A percentile compares a stretch with the other conserved stretches of the same genome.
phyloP scores from a whole-genome alignment of 2,888 invertebrate species.

The Monopis laevigella region DNA sequence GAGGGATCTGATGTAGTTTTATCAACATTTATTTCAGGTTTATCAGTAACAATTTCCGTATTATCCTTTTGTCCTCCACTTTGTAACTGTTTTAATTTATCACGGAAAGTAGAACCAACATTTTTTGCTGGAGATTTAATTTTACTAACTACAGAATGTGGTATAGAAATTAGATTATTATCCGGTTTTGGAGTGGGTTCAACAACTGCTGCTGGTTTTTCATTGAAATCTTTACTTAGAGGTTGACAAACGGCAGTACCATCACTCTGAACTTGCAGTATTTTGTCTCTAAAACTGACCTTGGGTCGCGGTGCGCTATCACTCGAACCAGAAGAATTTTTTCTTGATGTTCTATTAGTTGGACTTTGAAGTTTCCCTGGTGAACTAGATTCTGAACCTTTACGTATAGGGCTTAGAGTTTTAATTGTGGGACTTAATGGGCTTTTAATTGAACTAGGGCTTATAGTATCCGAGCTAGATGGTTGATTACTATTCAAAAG shows the following conservation, averaged over 20 bases:
- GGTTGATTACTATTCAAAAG: conserved; percentile 51
- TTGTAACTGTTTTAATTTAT: conserved; percentile 58
- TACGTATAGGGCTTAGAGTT: conserved; percentile 56
- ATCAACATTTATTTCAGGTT: conserved; percentile 37
- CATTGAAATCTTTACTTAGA: conserved; percentile 44
- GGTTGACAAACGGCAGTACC: conserved; percentile 58
- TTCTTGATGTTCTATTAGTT: conserved; percentile 52
- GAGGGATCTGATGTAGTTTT: conserved; percentile 37
- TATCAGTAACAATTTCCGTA: conserved; percentile 30
- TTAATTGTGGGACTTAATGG: conserved; percentile 60
- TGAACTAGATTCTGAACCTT: conserved; percentile 57
- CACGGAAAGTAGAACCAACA: conserved; percentile 54
- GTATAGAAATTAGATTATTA: conserved; percentile 55
- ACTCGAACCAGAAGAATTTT: conserved; percentile 57
- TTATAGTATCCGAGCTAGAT: conserved; percentile 62
- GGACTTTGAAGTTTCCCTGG: conserved; percentile 60
- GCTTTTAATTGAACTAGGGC: conserved; percentile 59
- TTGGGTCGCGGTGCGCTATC: conserved; percentile 58
- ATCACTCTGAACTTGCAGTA: conserved; percentile 66
- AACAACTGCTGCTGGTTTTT: conserved; percentile 52
- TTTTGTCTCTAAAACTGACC: conserved; percentile 71
- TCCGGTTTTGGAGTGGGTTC: conserved; percentile 57
- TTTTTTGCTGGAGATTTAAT: conserved; percentile 61
- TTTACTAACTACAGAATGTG: conserved; percentile 61
- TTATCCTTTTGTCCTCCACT: conserved; percentile 33